A percentile compares a stretch with the other conserved stretches of the same genome.
These are phyloP conservation scores for Chelon labrosus DNA, from an alignment of 2,797 vertebrate genomes.

Conservation along the genomic window DNA sequence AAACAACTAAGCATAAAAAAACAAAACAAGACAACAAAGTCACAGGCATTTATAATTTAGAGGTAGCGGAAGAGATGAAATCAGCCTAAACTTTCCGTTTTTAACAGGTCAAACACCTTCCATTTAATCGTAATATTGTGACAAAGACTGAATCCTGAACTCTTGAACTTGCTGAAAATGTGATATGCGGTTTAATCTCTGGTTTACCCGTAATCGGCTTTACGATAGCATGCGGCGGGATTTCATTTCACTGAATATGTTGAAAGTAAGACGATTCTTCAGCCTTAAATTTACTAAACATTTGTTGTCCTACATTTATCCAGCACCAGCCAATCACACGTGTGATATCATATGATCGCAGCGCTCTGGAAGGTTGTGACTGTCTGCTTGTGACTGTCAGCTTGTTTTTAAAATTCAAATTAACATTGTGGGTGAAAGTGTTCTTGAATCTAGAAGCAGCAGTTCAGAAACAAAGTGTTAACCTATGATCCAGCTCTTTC, in stretches of 20 bases:
- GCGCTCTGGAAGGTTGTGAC: not conserved
- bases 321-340: not conserved
- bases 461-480: not conserved
- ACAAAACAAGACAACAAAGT: not conserved
- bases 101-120: not conserved
- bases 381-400: not conserved
- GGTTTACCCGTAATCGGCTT: not conserved
- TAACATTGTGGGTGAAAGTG: not conserved
- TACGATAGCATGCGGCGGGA: not conserved
- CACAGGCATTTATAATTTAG: not conserved
- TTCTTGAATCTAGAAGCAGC: not conserved
- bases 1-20: not conserved
- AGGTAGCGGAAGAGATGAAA: not conserved
- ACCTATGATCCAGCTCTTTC: too few relatives aligned
- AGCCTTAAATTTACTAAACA: not conserved
- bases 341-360: not conserved
- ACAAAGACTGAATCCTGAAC: not conserved
- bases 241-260: not conserved
- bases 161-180: conserved; percentile 9
- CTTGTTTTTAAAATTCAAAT: too few relatives aligned
- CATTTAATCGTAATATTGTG: not conserved
- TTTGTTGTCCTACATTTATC: too few relatives aligned
- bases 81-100: too few relatives aligned
- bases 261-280: not conserved
- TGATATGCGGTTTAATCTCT: not conserved